Evolutionary conservation across 2,797 vertebrate genomes (phyloP).

Genomic region (Cuculus canorus): DNA sequence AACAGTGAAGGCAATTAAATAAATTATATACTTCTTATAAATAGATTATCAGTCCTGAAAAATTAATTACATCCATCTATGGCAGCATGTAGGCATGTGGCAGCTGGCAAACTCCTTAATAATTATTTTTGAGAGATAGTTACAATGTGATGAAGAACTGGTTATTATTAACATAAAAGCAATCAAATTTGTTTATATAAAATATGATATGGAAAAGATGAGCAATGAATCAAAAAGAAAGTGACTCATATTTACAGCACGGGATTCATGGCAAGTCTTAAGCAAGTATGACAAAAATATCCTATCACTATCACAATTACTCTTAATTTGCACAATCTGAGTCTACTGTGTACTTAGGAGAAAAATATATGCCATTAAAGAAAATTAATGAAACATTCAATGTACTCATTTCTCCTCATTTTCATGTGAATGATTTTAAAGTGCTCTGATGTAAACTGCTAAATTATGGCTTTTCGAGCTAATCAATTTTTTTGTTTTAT

Average conservation of each 20-base stretch:
- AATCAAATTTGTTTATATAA: neutral
- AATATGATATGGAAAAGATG: neutral
- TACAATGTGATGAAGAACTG: neutral
- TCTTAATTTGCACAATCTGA: constrained; percentile 14
- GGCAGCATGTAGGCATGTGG: fast-evolving
- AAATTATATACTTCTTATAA: neutral
- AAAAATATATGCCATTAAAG: constrained; percentile 10
- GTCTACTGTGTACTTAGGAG: neutral
- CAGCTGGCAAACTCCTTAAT: neutral
- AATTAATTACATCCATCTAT: neutral
- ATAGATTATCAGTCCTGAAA: constrained; percentile 1
- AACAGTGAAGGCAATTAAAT: neutral
- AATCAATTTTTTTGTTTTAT: constrained; percentile 71
- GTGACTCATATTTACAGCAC: constrained; percentile 3
- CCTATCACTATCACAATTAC: constrained; percentile 34
- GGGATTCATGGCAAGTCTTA: neutral
- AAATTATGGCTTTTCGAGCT: constrained; percentile 68
- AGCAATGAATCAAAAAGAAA: constrained; percentile 12
- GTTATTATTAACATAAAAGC: neutral
- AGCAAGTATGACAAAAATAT: constrained; percentile 11
- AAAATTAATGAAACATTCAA: constrained; percentile 51
- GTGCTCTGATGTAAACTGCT: constrained; percentile 58
- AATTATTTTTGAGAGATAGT: neutral
- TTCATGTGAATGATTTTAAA: constrained; percentile 69
- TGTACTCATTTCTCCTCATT: constrained; percentile 38